These are phyloP conservation scores for Festucalex cinctus DNA, from an alignment of 2,113 vertebrate genomes.

Conservation along the genomic window DNA sequence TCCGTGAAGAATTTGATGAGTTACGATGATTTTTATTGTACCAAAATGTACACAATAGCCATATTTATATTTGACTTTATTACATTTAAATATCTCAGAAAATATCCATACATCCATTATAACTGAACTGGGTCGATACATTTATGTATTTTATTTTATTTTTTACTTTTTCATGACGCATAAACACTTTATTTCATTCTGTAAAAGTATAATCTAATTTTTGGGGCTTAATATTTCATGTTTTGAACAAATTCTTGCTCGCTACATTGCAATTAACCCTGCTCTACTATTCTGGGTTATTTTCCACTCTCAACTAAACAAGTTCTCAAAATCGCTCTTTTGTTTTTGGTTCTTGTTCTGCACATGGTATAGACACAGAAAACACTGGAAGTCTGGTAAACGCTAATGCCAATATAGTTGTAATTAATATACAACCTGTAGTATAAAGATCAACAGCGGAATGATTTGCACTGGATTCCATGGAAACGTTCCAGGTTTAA, in stretches of 20 bases:
- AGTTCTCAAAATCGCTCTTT: background rate
- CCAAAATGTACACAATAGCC: too few species aligned
- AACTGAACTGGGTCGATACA: too few species aligned
- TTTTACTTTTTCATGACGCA: too few species aligned
- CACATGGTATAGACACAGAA: background rate
- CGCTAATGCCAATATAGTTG: background rate
- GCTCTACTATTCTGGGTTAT: background rate
- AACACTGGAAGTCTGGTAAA: background rate
- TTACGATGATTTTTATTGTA: too few species aligned
- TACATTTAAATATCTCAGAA: too few species aligned
- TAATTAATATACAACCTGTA: background rate
- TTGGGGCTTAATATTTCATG: background rate
- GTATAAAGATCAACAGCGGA: background rate
- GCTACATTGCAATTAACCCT: background rate
- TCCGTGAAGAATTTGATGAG: too few species aligned
- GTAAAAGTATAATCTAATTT: background rate
- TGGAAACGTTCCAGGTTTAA: slow-evolving; percentile 15
- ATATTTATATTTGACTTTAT: too few species aligned
- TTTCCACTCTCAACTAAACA: background rate
- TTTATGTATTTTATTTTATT: too few species aligned
- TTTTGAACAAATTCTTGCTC: background rate
- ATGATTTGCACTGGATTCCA: background rate
- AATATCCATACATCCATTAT: too few species aligned
- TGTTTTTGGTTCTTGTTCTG: background rate
- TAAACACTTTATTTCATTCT: too few species aligned